Conservation (phyloP, 1,140 invertebrate species). For the Drosophila lowei region DNA sequence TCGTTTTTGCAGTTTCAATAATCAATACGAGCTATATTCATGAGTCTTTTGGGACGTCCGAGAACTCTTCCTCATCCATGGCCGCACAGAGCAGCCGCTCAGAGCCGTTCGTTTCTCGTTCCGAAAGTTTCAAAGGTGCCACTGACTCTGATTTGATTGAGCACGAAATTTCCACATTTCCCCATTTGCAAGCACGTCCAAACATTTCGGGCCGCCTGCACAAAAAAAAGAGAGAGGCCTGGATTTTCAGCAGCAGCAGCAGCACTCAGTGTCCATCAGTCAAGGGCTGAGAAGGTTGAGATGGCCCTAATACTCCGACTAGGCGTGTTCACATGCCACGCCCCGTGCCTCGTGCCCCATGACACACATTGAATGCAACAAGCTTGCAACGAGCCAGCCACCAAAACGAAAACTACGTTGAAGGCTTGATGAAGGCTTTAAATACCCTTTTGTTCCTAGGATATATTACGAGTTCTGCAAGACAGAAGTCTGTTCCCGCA, state of each 20-base stretch:
- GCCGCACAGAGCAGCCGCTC: no score
- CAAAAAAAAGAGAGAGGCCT: no score
- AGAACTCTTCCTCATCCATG: no score
- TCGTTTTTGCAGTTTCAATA: constrained; percentile 14
- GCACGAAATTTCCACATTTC: constrained; percentile 21
- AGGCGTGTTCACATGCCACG: constrained; percentile 29
- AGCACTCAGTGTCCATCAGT: no score
- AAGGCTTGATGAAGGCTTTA: no score
- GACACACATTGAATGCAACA: constrained; percentile 50
- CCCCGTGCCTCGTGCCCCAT: background rate
- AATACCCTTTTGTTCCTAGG: no score
- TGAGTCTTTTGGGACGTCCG: no score
- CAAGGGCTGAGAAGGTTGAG: no score
- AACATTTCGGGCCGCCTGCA: constrained; percentile 3
- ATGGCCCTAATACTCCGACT: constrained; percentile 31
- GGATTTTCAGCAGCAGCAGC: no score
- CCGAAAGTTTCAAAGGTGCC: constrained; percentile 2
- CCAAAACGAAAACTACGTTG: background rate
- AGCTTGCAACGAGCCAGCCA: constrained; percentile 32
- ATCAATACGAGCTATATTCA: constrained; percentile 19
- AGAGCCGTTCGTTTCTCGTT: no score
- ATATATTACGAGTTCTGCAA: no score
- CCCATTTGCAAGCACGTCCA: constrained; percentile 30
- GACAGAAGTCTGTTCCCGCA: no score
- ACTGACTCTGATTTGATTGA: constrained; percentile 49